A percentile compares a stretch with the other conserved stretches of the same genome.
These are phyloP conservation scores for Isurus oxyrinchus DNA, from an alignment of 2,113 vertebrate species.

Conservation along the genomic window DNA sequence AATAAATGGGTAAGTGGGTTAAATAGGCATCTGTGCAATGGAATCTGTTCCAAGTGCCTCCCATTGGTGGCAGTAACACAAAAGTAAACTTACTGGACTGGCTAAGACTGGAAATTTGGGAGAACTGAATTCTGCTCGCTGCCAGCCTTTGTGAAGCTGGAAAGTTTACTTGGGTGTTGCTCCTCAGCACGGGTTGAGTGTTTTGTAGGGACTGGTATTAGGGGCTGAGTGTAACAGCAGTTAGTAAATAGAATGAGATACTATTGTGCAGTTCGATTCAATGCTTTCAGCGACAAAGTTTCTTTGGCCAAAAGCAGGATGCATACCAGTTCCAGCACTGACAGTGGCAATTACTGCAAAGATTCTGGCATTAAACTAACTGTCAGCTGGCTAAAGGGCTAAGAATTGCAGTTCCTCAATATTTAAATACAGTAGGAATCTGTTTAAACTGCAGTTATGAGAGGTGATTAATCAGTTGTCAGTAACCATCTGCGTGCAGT, in stretches of 20 bases:
- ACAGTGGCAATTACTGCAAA: background rate
- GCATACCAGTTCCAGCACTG: background rate
- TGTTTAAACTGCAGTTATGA: background rate
- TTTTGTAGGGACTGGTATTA: background rate
- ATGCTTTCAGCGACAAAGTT: background rate
- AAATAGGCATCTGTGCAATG: background rate
- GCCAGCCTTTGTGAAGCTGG: background rate
- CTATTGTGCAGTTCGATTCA: background rate
- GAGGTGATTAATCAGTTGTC: background rate
- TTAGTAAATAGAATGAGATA: background rate
- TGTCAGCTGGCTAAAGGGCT: background rate
- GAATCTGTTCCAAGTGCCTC: background rate
- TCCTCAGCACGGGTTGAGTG: background rate
- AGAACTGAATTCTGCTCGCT: background rate
- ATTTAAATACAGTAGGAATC: background rate
- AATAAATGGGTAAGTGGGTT: background rate
- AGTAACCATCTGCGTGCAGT: background rate
- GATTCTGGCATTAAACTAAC: background rate
- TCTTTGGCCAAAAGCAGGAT: background rate
- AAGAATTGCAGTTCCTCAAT: background rate
- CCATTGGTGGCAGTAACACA: background rate
- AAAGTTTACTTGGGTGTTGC: background rate
- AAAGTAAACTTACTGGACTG: background rate
- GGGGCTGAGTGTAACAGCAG: background rate
- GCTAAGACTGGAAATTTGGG: background rate